Percentiles rank a stretch among this genome's conserved stretches.
Conservation (phyloP, 2,113 vertebrate species). For the Pollachius pollachius region DNA sequence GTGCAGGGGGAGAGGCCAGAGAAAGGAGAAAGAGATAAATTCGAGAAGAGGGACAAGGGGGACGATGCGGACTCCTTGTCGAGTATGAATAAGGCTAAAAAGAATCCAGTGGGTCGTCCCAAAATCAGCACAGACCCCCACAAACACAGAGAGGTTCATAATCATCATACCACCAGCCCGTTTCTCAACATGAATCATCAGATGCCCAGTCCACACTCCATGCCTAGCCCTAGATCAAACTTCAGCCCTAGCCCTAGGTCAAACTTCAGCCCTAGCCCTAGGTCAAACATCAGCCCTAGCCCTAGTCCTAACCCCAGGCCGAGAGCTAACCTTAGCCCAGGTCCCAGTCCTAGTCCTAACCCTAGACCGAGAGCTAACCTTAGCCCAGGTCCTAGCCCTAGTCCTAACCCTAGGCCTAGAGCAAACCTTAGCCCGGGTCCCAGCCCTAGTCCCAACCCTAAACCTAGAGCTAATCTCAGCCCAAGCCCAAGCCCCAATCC, state of each 20-base stretch:
- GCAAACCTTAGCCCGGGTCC: slow-evolving; percentile 50
- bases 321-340: slow-evolving; percentile 44
- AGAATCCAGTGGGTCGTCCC: slow-evolving; percentile 76
- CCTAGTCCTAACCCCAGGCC: slow-evolving; percentile 29
- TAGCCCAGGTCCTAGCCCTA: slow-evolving; percentile 53
- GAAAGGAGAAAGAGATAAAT: slow-evolving; percentile 56
- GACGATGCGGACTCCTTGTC: slow-evolving; percentile 55
- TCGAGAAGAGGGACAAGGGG: slow-evolving; percentile 61
- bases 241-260: slow-evolving; percentile 13
- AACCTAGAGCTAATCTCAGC: slow-evolving; percentile 22
- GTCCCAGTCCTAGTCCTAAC: slow-evolving; percentile 38
- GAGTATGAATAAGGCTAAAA: slow-evolving; percentile 73
- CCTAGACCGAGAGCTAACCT: slow-evolving; percentile 33
- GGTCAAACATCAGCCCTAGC: slow-evolving; percentile 57
- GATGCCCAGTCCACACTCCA: slow-evolving; percentile 53
- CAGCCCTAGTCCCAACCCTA: slow-evolving; percentile 30
- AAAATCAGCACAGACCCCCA: slow-evolving; percentile 69
- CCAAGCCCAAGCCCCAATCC: slow-evolving; percentile 37
- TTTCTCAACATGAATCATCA: slow-evolving; percentile 37
- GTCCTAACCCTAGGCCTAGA: slow-evolving; percentile 29
- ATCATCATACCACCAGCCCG: slow-evolving; percentile 49
- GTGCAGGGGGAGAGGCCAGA: slow-evolving; percentile 44
- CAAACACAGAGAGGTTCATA: slow-evolving; percentile 68
- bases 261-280: slow-evolving; percentile 50
- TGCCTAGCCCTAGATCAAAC: slow-evolving; percentile 34